Evolutionary conservation across 2,797 vertebrate genomes (phyloP), one percentile per base, ranked within the genome.

Genomic region (Pristis pectinata): DNA sequence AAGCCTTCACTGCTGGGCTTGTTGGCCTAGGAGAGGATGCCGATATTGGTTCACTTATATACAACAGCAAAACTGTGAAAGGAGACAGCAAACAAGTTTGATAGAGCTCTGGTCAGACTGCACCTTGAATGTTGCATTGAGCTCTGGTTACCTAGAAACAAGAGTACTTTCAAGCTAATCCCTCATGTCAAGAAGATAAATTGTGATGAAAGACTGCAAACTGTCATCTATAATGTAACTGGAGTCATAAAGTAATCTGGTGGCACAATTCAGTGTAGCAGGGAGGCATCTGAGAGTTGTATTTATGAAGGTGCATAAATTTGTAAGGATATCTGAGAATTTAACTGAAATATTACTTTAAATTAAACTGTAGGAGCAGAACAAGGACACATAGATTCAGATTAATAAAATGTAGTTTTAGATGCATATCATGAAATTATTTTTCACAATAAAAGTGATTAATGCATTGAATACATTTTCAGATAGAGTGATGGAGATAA

Each of bases 391-490:
- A 64, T 8, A 41, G 8, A 15, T 64, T 91, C 87, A 64, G 61
- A 64, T 19, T 24, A 64, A n/a, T 91, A 41, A 24, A 67, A 91
- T n/a, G 59, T 41, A 91, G n/a, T 41, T 19, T 64, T 91, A 37
- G 87, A 64, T 91, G 56, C 59, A 91, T 91, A 37, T 37, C 34
- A 64, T n/a, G n/a, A n/a, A 91, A 64, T 91, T 85, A 30, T 64
- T 91, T 91, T 91, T 64, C n/a, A 64, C 56, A 64, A 19, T 91
- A 64, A 64, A 19, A 37, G 17, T 53, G 49, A 41, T 24, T 53
- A 56, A 30, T 85, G 44, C 30, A 17, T 85, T 64, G 59, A 91
- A 17, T 37, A 91, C 61, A 64, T n/a, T 64, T 64, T n/a, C 17
- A 22, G 15, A 64, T 37, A 37, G 59, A 85, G 87, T 37, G 37